Evolutionary conservation across 1,140 invertebrate genomes (phyloP).

Genomic region (Augochlora pura): DNA sequence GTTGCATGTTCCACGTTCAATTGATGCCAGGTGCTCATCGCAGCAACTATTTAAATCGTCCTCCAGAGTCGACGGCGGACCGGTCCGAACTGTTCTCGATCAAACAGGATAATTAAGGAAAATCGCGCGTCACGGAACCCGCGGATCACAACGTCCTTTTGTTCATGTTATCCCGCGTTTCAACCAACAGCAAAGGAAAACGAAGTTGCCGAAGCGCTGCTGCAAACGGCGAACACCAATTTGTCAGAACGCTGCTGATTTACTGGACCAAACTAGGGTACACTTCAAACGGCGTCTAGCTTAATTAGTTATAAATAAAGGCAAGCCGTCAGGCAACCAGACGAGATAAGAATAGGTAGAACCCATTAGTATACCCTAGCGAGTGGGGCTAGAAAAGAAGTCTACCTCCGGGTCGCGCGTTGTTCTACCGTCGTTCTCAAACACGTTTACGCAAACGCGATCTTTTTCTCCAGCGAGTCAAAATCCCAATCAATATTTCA

Average conservation of each 20-base stretch:
- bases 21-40: slow-evolving; percentile 85
- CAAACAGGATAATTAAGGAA: no score
- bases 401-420: not conserved
- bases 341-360: slow-evolving; percentile 69
- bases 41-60: slow-evolving; percentile 1
- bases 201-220: not conserved
- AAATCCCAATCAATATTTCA: no score
- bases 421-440: not conserved
- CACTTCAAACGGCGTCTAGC: slow-evolving; percentile 54
- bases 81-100: not conserved
- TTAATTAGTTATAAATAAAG: slow-evolving; percentile 79
- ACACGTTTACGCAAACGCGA: not conserved
- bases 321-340: slow-evolving; percentile 51
- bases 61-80: not conserved
- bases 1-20: slow-evolving; percentile 83
- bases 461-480: not conserved
- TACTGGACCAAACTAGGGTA: slow-evolving; percentile 40
- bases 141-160: not conserved
- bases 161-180: not conserved
- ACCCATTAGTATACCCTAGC: slow-evolving; percentile 62
- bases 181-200: not conserved
- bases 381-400: slow-evolving; percentile 34
- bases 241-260: slow-evolving; percentile 14
- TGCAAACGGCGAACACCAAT: not conserved
- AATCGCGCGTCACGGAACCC: not conserved